Base-by-base conservation (phyloP, 2,113 vertebrate species). In the Podocnemis expansa region DNA sequence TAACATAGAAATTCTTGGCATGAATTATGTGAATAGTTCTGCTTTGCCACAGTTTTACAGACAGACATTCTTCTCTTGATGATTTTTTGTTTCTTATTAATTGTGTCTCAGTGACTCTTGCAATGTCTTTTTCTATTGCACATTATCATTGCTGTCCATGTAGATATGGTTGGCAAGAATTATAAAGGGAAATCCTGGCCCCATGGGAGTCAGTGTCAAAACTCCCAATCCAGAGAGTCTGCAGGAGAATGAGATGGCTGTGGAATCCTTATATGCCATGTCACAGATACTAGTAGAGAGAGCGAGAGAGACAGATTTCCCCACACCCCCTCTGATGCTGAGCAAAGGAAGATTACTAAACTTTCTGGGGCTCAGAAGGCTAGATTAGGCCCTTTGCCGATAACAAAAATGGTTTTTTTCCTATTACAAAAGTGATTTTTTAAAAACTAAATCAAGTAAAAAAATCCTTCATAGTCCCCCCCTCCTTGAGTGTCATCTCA, bases 401-500 rank as follows among this genome's bases (percentile, higher is more conserved):
- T 70, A 84, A 73, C 78, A 52, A 84, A 93, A 93, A 83, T 34
- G 55, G 79, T 76, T 52, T 89, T 89, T 58, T 63, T 34, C 5
- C 78, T 89, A 13, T 87, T 78, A 21, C 2, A 58, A 89, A 56
- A 17, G 25, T 10, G 52, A 4, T 78, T 92, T 89, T 84, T 67
- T 60, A 54, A 38, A 54, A 38, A 34, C 41, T 70, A 92, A 70
- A 31, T 38, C 24, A 17, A 54, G 8, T 49, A 78, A 43, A 58
- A 31, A 47, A n/a, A 82, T 12, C 73, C 25, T 67, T 22, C 24
- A 43, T 43, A 43, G 22, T 38, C 73, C 87, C 81, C 89, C 49
- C 73, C 86, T 95, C 84, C 92, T 96, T 94, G 11, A 95, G 91
- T 0, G 1, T 90, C 87, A 6, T 87, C 94, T 97, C 95, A 96